phyloP scores from a whole-genome alignment of 2,113 vertebrate genomes.

The Nycticebus coucang region DNA sequence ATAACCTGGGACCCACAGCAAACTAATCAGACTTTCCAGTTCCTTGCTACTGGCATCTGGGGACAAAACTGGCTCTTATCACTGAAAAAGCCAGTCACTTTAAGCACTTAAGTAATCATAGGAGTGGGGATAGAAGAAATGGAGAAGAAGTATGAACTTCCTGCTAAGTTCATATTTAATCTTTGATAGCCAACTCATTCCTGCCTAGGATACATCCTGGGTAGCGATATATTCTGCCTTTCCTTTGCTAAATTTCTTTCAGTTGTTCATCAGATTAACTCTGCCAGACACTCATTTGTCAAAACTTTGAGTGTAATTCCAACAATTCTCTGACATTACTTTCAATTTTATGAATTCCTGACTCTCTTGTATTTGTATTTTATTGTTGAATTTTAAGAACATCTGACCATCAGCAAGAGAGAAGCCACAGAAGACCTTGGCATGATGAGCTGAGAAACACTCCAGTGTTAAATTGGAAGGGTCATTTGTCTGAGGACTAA shows the following conservation, averaged over 20 bases:
- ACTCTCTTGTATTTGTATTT: neutral
- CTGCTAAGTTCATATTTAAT: neutral
- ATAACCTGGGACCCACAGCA: neutral
- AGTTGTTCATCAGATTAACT: neutral
- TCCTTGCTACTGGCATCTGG: neutral
- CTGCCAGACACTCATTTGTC: neutral
- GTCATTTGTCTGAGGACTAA: neutral
- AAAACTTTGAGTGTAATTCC: neutral
- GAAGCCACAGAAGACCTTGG: neutral
- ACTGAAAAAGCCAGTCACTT: neutral
- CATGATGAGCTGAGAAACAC: neutral
- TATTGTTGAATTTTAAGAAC: neutral
- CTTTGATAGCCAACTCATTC: neutral
- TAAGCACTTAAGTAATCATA: neutral
- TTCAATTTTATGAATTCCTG: conserved; percentile 3
- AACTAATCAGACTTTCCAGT: neutral
- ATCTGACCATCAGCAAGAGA: conserved; percentile 32
- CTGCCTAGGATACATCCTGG: neutral
- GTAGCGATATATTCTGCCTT: neutral
- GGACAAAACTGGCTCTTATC: neutral
- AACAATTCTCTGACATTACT: neutral
- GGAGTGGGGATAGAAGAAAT: neutral
- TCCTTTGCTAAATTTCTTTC: neutral
- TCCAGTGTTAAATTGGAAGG: neutral
- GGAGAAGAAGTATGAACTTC: neutral